A percentile compares a stretch with the other conserved stretches of the same genome.
Evolutionary conservation across 1,140 invertebrate species (phyloP).

Genomic region (Drosophila yakuba): DNA sequence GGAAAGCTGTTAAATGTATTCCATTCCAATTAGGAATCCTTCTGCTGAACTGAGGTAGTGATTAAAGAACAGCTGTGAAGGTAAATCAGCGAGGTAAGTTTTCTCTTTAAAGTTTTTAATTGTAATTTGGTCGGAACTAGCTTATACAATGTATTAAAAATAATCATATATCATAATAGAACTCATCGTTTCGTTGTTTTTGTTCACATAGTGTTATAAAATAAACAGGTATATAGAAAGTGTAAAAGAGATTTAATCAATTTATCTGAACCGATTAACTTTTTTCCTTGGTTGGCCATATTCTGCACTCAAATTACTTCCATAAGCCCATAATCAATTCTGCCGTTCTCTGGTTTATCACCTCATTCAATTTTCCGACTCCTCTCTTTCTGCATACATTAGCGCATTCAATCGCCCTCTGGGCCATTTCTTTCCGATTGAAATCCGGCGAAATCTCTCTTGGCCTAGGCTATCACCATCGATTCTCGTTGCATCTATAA

Average conservation of each 20-base stretch:
- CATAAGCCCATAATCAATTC: neutral
- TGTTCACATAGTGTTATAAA: no score
- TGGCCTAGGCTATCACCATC: slow-evolving; percentile 4
- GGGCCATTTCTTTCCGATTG: slow-evolving; percentile 15
- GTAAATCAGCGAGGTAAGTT: no score
- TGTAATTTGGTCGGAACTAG: neutral
- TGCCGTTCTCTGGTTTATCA: neutral
- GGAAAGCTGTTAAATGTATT: slow-evolving; percentile 52
- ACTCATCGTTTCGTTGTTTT: no score
- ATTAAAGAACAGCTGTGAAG: slow-evolving; percentile 3
- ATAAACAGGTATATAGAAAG: neutral
- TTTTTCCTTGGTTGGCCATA: neutral
- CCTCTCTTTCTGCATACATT: neutral
- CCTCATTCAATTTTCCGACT: slow-evolving; percentile 2
- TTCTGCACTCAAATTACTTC: neutral
- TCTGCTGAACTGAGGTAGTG: slow-evolving; percentile 7
- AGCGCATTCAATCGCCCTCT: slow-evolving; percentile 2
- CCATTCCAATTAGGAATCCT: slow-evolving; percentile 26
- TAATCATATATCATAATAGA: no score
- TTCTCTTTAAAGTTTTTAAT: neutral
- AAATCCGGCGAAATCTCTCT: slow-evolving; percentile 30
- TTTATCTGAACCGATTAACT: no score
- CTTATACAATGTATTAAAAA: no score
- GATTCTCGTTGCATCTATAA: slow-evolving; percentile 40
- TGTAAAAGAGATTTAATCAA: no score